These are phyloP conservation scores for Pedicia rivosa DNA, from an alignment of 2,888 invertebrate species.

Conservation along the genomic window DNA sequence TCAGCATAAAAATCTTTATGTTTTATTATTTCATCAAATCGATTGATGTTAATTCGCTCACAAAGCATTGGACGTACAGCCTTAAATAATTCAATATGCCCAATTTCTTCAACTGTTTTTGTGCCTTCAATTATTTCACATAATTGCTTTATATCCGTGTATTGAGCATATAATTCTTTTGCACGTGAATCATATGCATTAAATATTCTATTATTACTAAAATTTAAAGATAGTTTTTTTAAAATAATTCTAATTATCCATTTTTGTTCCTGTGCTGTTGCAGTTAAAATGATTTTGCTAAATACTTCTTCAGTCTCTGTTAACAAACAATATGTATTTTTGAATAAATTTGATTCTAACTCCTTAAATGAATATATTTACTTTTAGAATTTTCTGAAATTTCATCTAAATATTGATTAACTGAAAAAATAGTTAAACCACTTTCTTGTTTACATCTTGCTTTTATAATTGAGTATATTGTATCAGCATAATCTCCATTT, in stretches of 20 bases:
- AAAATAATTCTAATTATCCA: conserved; percentile 82
- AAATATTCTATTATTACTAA: conserved; percentile 56
- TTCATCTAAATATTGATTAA: conserved; percentile 59
- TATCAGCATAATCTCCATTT: conserved; percentile 61
- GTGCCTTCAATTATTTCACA: conserved; percentile 27
- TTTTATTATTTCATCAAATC: conserved; percentile 39
- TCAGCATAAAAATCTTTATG: conserved; percentile 45
- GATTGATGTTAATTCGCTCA: conserved; percentile 47
- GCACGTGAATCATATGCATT: conserved; percentile 65
- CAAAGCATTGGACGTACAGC: conserved; percentile 83
- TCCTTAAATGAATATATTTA: not conserved
- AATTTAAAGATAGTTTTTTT: conserved; percentile 65
- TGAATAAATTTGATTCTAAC: not conserved
- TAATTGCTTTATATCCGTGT: conserved; percentile 51
- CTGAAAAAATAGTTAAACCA: conserved; percentile 44
- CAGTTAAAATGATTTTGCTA: conserved; percentile 43
- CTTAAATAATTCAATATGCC: conserved; percentile 45
- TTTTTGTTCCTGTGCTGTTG: conserved; percentile 64
- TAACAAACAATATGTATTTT: conserved; percentile 6
- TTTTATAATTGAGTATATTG: conserved; percentile 54
- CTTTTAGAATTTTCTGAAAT: conserved; percentile 46
- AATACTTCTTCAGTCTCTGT: conserved; percentile 40
- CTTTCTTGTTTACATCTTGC: conserved; percentile 32
- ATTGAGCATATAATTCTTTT: conserved; percentile 52
- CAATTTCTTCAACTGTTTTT: conserved; percentile 33